Conservation (phyloP, 1,140 invertebrate genomes). For the Spodoptera litura region DNA sequence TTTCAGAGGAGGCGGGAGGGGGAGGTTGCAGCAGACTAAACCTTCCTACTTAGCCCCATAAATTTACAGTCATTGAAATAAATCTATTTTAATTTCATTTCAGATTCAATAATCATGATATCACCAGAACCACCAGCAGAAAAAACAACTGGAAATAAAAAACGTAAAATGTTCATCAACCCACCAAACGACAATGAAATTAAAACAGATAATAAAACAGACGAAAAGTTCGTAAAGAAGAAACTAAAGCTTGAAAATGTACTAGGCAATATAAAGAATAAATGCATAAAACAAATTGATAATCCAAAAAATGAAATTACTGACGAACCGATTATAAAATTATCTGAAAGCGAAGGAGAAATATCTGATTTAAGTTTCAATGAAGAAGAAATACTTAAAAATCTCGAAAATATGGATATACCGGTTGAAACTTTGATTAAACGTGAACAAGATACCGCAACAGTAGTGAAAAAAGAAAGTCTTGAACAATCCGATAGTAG, state of each 20-base stretch:
- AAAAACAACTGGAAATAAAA: not conserved
- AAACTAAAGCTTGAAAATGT: constrained; percentile 67
- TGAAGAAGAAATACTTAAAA: constrained; percentile 63
- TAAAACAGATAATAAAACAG: constrained; percentile 42
- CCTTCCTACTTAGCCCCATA: too few relatives aligned
- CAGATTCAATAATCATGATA: constrained; percentile 4
- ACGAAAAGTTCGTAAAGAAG: constrained; percentile 63
- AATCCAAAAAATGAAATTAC: not conserved
- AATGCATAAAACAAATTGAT: constrained; percentile 36
- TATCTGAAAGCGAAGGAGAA: constrained; percentile 58
- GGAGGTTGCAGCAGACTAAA: too few relatives aligned
- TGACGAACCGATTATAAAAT: constrained; percentile 27
- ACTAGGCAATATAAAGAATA: constrained; percentile 65
- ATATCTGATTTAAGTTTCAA: constrained; percentile 54
- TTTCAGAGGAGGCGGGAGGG: too few relatives aligned
- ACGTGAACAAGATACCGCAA: not conserved
- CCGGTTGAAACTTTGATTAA: constrained; percentile 55
- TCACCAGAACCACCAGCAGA: not conserved
- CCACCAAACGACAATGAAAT: not conserved
- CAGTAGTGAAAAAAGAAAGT: constrained; percentile 18
- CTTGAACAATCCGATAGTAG: not conserved
- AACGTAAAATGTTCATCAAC: not conserved
- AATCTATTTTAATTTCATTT: not conserved
- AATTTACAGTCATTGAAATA: too few relatives aligned
- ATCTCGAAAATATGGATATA: constrained; percentile 72